phyloP scores from a whole-genome alignment of 2,113 vertebrate species.

The Barbus barbus region DNA sequence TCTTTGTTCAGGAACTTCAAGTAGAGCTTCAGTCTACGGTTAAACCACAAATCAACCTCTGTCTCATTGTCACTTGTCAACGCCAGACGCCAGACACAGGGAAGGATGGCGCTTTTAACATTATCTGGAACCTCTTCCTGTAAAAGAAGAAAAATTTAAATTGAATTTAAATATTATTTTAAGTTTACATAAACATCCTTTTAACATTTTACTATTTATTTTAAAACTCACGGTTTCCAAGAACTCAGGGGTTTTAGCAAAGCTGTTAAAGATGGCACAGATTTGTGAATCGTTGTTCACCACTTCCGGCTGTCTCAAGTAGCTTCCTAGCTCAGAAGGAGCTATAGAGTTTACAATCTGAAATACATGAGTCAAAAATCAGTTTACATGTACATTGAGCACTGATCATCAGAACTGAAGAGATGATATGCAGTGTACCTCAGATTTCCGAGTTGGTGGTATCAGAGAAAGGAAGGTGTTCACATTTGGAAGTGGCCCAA shows the following conservation, averaged over 20 bases:
- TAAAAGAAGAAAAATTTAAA: too few relatives aligned
- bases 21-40: slow-evolving; percentile 39
- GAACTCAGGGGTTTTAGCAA: slow-evolving; percentile 37
- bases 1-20: slow-evolving; percentile 46
- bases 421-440: slow-evolving; percentile 12
- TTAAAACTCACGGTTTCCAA: slow-evolving; percentile 45
- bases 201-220: not conserved
- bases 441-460: slow-evolving; percentile 19
- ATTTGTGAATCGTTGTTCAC: slow-evolving; percentile 31
- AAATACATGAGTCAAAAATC: not conserved
- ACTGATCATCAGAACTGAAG: not conserved
- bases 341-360: slow-evolving; percentile 50
- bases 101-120: slow-evolving; percentile 32
- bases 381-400: not conserved
- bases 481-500: slow-evolving; percentile 37
- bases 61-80: slow-evolving; percentile 31
- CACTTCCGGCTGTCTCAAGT: slow-evolving; percentile 29
- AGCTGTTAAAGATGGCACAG: slow-evolving; percentile 43
- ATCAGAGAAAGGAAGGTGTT: slow-evolving; percentile 45
- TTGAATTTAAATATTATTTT: not conserved
- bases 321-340: slow-evolving; percentile 42
- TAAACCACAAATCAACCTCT: slow-evolving; percentile 52
- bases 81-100: slow-evolving; percentile 55
- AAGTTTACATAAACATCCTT: not conserved
- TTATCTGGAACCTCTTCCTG: slow-evolving; percentile 41